Conservation (phyloP, 2,797 vertebrate genomes). For the Oreochromis mossambicus region DNA sequence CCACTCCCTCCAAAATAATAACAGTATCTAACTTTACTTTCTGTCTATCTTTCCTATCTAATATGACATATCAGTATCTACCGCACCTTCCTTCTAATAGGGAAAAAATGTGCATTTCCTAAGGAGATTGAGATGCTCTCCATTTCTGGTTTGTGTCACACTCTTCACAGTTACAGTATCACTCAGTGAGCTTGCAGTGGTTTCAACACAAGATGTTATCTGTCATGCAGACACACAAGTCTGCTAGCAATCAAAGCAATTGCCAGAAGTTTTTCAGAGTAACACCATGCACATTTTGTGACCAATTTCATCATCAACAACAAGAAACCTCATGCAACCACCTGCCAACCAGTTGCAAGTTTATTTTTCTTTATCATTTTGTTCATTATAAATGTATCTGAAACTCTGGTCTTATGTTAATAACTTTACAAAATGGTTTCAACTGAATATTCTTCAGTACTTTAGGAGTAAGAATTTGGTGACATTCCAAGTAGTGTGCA, state of each 20-base stretch:
- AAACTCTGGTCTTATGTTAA: neutral
- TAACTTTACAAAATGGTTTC: neutral
- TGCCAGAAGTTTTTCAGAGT: neutral
- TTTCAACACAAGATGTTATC: neutral
- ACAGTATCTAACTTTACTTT: neutral
- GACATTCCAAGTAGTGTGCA: neutral
- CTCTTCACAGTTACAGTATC: neutral
- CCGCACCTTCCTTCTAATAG: neutral
- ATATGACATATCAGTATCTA: neutral
- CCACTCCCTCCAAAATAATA: neutral
- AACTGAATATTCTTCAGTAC: neutral
- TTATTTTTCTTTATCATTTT: neutral
- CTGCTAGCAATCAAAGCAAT: neutral
- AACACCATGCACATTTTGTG: neutral
- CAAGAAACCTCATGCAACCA: neutral
- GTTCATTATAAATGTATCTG: neutral
- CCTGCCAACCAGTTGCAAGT: neutral
- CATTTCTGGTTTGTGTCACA: neutral
- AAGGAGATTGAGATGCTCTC: neutral
- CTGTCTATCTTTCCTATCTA: neutral
- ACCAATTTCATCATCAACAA: neutral
- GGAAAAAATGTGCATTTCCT: neutral
- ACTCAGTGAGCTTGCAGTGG: neutral
- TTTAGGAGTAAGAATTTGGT: neutral
- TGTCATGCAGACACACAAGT: neutral